Base-by-base conservation (phyloP, 2,797 vertebrate species). In the Etheostoma perlongum region DNA sequence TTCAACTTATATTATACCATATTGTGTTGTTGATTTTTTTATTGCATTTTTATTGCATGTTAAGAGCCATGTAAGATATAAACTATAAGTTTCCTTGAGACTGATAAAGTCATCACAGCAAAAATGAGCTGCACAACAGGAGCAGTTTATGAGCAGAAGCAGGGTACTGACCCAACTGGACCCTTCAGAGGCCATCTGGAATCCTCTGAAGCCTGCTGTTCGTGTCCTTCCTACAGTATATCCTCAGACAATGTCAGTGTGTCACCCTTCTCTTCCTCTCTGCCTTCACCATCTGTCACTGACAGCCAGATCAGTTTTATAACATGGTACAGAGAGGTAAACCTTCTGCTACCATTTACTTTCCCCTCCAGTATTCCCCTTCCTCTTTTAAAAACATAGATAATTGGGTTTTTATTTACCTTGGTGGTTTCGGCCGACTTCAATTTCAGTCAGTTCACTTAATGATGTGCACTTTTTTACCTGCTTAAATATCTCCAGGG, bases 151-250 rank as follows among this genome's bases (percentile, higher is more conserved):
- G 55, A 60, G 65, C 47, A 66, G 19, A 46, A 40, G 71, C 57
- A 53, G 54, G 68, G 47, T 18, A 33, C 53, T 76, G 79, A 87
- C 85, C 65, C 71, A 62, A 53, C 33, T 61, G 23, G 72, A 79
- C 71, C 64, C 73, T 33, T 85, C n/a, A 79, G 69, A 73, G 84
- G 55, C 88, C 86, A 85, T 88, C 83, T 90, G 88, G 81, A 89
- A 55, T 72, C 58, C 52, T 19, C 3, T 76, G 79, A 83, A 82
- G 49, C 72, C 84, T 79, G 82, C 80, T 82, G 82, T 61, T 79
- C 7, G 21, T 82, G 82, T 82, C 82, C 83, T 87, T 76, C 55
- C 27, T 63, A 8, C 23, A 21, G 66, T 67, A 25, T 76, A 54
- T 81, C 80, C 42, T 82, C 68, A 76, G 33, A 84, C 75, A 79